phyloP scores from a whole-genome alignment of 2,113 vertebrate genomes.

The Chaetodon auriga region DNA sequence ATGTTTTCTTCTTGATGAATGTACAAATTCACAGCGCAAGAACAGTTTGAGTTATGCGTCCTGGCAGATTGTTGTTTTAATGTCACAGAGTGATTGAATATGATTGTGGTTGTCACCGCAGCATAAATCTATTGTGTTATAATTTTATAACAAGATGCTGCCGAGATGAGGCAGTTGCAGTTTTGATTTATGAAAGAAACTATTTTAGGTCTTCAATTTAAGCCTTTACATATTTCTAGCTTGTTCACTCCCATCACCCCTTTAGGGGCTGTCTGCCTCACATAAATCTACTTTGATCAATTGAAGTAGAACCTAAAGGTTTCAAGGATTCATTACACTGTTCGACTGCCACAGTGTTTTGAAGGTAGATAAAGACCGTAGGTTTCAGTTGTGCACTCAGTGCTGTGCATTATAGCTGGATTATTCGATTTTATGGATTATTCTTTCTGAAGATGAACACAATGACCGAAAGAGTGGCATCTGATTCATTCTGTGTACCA shows the following conservation, averaged over 20 bases:
- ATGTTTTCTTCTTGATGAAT: not conserved
- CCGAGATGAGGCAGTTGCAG: not conserved
- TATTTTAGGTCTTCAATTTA: slow-evolving; percentile 7
- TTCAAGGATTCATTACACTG: not conserved
- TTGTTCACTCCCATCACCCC: not conserved
- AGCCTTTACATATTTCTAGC: slow-evolving; percentile 2
- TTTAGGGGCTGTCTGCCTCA: not conserved
- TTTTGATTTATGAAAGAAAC: slow-evolving; percentile 6
- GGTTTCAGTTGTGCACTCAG: not conserved
- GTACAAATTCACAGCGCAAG: not conserved
- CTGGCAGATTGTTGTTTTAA: slow-evolving; percentile 29
- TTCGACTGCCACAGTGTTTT: not conserved
- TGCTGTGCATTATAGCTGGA: not conserved
- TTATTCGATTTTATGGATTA: not conserved
- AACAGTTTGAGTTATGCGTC: not conserved
- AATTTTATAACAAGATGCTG: not conserved
- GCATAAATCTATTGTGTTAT: slow-evolving; percentile 14
- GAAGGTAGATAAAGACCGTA: not conserved
- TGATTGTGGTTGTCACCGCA: slow-evolving; percentile 7
- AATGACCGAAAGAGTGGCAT: not conserved
- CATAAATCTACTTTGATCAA: not conserved
- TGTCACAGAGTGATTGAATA: slow-evolving; percentile 4
- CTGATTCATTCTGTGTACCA: too few relatives aligned
- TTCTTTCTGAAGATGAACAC: not conserved
- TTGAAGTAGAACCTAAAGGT: not conserved